Percentiles rank a stretch among this genome's conserved stretches.
Evolutionary conservation across 2,888 invertebrate species (phyloP).

Genomic region (Machimus rusticus): DNA sequence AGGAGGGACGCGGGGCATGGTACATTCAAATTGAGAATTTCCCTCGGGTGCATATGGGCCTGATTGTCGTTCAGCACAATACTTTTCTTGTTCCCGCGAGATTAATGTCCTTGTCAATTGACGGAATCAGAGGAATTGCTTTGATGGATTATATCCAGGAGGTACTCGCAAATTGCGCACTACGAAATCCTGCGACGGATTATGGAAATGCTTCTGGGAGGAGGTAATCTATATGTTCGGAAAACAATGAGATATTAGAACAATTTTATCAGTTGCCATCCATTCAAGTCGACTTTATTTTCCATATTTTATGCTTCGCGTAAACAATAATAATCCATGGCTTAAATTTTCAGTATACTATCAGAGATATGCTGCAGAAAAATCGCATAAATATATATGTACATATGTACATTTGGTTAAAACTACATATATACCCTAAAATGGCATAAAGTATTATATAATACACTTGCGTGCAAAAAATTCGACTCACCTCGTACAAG

Average conservation of each 20-base stretch:
- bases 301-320: background rate
- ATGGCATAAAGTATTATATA: too few species aligned
- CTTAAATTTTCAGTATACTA: background rate
- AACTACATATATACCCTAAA: too few species aligned
- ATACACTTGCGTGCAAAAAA: too few species aligned
- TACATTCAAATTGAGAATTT: constrained; percentile 13
- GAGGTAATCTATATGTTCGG: background rate
- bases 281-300: background rate
- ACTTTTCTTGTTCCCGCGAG: background rate
- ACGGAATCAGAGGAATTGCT: background rate
- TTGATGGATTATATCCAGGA: background rate
- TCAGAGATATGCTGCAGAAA: too few species aligned
- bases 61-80: constrained; percentile 1
- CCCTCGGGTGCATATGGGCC: background rate
- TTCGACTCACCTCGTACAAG: too few species aligned
- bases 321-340: background rate
- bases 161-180: background rate
- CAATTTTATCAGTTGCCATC: background rate
- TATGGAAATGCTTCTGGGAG: background rate
- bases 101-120: constrained; percentile 1
- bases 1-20: background rate
- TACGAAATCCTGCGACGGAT: background rate
- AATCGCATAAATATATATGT: too few species aligned
- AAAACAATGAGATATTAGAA: background rate
- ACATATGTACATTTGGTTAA: too few species aligned